Evolutionary conservation across 2,888 invertebrate species (phyloP).

Genomic region (Protonemura montana): DNA sequence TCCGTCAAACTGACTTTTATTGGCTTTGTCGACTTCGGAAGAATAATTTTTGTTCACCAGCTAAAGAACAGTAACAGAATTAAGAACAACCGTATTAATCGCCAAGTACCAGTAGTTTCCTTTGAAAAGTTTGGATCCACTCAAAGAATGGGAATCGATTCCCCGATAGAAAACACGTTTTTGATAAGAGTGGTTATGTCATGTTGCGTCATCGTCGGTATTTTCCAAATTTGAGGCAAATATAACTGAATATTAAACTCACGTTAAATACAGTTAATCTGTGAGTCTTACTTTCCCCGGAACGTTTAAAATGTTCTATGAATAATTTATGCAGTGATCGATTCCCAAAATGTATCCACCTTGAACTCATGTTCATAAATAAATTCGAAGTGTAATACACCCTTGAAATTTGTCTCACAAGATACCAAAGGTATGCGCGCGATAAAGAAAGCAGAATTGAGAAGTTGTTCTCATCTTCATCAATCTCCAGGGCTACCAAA

Average conservation of each 20-base stretch:
- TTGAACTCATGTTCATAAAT: neutral
- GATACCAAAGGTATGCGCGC: too few species aligned
- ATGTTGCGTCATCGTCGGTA: too few species aligned
- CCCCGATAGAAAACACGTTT: too few species aligned
- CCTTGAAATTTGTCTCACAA: neutral
- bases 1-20: neutral
- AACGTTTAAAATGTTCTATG: neutral
- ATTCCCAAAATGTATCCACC: neutral
- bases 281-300: neutral
- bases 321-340: neutral
- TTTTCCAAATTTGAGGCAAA: too few species aligned
- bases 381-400: neutral
- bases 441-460: too few species aligned
- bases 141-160: too few species aligned
- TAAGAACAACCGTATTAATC: neutral
- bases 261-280: neutral
- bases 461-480: too few species aligned
- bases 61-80: neutral
- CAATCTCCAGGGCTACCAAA: too few species aligned
- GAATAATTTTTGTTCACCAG: neutral
- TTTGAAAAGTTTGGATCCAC: too few species aligned
- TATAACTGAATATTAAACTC: neutral
- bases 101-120: too few species aligned
- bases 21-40: conserved; percentile 31
- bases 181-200: too few species aligned